Conservation (phyloP, 2,797 vertebrate species). For the Fistularia tabacaria region DNA sequence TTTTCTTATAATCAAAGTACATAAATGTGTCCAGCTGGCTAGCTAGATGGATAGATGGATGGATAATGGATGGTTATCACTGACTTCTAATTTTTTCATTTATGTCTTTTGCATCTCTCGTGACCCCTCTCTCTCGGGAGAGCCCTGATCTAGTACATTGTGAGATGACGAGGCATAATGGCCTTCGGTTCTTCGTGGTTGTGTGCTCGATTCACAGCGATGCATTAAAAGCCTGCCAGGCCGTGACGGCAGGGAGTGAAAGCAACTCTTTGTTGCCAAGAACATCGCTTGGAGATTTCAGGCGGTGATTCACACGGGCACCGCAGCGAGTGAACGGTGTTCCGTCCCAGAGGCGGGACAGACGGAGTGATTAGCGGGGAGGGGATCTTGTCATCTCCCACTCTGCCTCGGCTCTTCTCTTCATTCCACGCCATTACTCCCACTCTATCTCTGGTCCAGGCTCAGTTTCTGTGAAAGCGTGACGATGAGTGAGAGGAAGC, state of each 20-base stretch:
- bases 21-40: too few relatives aligned
- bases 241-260: neutral
- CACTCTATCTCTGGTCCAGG: slow-evolving; percentile 31
- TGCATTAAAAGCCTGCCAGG: slow-evolving; percentile 34
- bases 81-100: too few relatives aligned
- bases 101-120: too few relatives aligned
- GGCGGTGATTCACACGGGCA: slow-evolving; percentile 22
- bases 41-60: too few relatives aligned
- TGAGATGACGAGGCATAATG: too few relatives aligned
- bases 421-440: slow-evolving; percentile 27
- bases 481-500: neutral
- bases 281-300: slow-evolving; percentile 28
- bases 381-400: slow-evolving; percentile 40
- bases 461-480: slow-evolving; percentile 25
- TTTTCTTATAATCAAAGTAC: too few relatives aligned
- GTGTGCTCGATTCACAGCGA: neutral
- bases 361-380: slow-evolving; percentile 41
- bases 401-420: slow-evolving; percentile 12
- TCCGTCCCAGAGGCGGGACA: slow-evolving; percentile 26
- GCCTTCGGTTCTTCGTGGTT: too few relatives aligned
- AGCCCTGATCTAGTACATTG: too few relatives aligned
- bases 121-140: too few relatives aligned
- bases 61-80: too few relatives aligned
- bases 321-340: neutral
- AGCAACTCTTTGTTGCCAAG: slow-evolving; percentile 44